Evolutionary conservation across 2,888 invertebrate species (phyloP).

Genomic region (Cyaniris semiargus): DNA sequence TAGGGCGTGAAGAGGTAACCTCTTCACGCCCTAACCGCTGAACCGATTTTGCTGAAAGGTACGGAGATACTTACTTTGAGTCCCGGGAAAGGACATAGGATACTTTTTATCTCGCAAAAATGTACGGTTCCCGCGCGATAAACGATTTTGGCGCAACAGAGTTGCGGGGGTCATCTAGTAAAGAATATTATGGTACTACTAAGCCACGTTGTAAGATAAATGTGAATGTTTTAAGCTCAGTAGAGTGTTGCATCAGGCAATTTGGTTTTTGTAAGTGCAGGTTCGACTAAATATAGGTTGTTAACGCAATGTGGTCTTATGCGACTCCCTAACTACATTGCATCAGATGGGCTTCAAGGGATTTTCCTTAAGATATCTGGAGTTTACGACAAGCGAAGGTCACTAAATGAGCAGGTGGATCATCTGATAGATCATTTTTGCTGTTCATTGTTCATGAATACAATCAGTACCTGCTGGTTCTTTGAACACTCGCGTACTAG

Average conservation of each 20-base stretch:
- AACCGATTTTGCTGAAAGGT: too few relatives aligned
- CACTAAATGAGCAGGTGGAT: not conserved
- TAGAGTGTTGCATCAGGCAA: slow-evolving; percentile 14
- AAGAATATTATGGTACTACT: not conserved
- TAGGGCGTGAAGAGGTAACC: too few relatives aligned
- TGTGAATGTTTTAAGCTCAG: not conserved
- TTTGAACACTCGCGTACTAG: too few relatives aligned
- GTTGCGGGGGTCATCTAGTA: too few relatives aligned
- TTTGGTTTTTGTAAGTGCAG: not conserved
- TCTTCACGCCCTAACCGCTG: too few relatives aligned
- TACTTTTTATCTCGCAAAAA: too few relatives aligned
- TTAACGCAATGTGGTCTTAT: not conserved
- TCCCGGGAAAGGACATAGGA: too few relatives aligned
- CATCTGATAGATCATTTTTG: not conserved
- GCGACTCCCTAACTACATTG: not conserved
- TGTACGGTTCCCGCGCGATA: too few relatives aligned
- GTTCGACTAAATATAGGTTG: slow-evolving; percentile 11
- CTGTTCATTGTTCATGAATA: not conserved
- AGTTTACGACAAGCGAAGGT: not conserved
- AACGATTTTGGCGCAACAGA: too few relatives aligned
- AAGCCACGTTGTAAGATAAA: not conserved
- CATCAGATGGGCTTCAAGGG: not conserved
- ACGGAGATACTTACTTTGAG: too few relatives aligned
- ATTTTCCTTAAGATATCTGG: not conserved
- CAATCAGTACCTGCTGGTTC: not conserved